Evolutionary conservation across 1,140 invertebrate genomes (phyloP), one percentile per base, ranked within the genome.

Genomic region (Parapsyche elsis): DNA sequence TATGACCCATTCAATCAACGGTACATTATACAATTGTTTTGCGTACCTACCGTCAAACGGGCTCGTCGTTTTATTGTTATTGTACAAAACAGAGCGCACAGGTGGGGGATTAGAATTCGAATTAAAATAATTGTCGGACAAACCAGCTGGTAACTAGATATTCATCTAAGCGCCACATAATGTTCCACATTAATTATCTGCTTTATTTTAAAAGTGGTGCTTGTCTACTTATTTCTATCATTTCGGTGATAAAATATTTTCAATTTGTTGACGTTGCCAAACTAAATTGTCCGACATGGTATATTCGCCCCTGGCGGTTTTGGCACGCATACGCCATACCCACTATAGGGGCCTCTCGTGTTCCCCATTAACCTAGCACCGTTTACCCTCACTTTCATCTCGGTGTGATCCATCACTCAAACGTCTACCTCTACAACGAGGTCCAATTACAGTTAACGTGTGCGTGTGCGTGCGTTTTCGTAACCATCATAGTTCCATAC

Each of bases 351-450:
- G 77, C 77, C n/a, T 53, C 64, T 64, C 57, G 26, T 64, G 71
- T 75, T 53, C 71, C 71, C 71, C 24, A 75, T 75, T 64, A 77
- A 77, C 57, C 75, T 61, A 70, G 71, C 70, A 79, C 80, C 76
- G 76, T 81, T 79, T 76, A 82, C 81, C 78, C 78, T 67, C 71
- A 77, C 71, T 78, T 71, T 80, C 78, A 81, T 79, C 81, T 71
- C 45, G 74, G 44, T 76, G 81, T 77, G 81, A 82, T 82, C 81
- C 78, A 82, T 82, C 81, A 82, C 78, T 82, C 77, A 73, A 57
- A 77, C 78, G 81, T 82, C 81, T 82, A 78, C 81, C 81, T 79
- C 67, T 75, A 81, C 73, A 76, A 79, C 80, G 75, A 75, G 78
- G 53, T 79, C 79, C 81, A 82, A 82, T 82, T 82, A 79, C 78